Evolutionary conservation across 2,888 invertebrate genomes (phyloP), one percentile per base, ranked within the genome.

Genomic region (Brassicogethes aeneus): DNA sequence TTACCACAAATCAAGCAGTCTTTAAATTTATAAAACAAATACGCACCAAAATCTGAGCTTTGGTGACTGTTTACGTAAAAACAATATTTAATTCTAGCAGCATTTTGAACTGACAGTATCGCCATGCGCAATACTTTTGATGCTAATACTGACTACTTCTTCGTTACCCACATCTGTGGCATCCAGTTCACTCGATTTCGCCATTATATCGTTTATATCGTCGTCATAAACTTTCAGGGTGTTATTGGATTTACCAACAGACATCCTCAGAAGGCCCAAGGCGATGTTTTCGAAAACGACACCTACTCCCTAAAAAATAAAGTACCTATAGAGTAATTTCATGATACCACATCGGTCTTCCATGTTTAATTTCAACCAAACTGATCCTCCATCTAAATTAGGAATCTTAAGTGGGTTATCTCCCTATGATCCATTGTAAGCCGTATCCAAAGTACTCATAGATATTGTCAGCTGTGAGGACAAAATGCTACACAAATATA

Each of bases 281-380:
- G 85, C 85, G 1, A 82, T 76, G 40, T 72, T 74, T 23, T 79
- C 64, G 59, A 89, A 88, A 17, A 87, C 80, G 48, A 80, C 76
- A 54, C 84, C 83, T 37, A 88, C 77, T 1, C 87, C 85, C 74
- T 77, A 67, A 13, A 47, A 46, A 23, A n/a, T n/a, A n/a, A n/a
- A n/a, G n/a, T n/a, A n/a, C n/a, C n/a, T n/a, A n/a, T n/a, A n/a
- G n/a, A n/a, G n/a, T n/a, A n/a, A n/a, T n/a, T n/a, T n/a, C n/a
- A 33, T 5, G 14, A 33, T 13, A 42, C 42, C 3, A 42, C 12
- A 15, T 29, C 42, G 2, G 39, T 36, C 39, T 42, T 8, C 8
- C 17, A n/a, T n/a, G n/a, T n/a, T n/a, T n/a, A n/a, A n/a, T n/a
- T n/a, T n/a, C n/a, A n/a, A n/a, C n/a, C n/a, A n/a, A n/a, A n/a